A percentile compares a stretch with the other conserved stretches of the same genome.
Conservation (phyloP, 2,888 invertebrate genomes). For the Euzophera pinguis region DNA sequence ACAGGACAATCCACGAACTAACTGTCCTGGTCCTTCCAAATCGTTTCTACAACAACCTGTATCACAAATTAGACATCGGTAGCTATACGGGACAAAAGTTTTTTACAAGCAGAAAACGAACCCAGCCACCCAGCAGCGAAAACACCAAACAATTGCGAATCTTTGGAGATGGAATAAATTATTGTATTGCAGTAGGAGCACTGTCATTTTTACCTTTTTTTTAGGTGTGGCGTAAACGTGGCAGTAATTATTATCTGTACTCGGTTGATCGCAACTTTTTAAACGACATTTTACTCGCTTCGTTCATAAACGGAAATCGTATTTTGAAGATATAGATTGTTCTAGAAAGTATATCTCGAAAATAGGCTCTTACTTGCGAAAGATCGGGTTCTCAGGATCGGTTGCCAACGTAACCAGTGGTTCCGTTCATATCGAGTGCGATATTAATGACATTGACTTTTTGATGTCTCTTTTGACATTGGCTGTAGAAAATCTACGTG, state of each 20-base stretch:
- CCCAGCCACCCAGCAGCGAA: constrained; percentile 28
- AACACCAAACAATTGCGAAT: constrained; percentile 45
- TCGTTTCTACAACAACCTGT: constrained; percentile 24
- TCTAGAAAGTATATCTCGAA: too few species aligned
- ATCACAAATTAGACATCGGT: constrained; percentile 24
- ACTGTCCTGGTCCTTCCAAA: too few species aligned
- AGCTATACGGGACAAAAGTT: constrained; percentile 31
- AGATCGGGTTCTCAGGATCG: too few species aligned
- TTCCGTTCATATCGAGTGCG: too few species aligned
- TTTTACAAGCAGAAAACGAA: constrained; percentile 33
- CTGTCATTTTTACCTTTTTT: constrained; percentile 61
- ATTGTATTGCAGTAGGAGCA: constrained; percentile 50
- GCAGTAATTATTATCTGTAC: constrained; percentile 43
- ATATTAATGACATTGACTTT: too few species aligned
- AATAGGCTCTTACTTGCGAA: too few species aligned
- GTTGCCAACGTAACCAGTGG: too few species aligned
- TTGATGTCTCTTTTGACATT: too few species aligned
- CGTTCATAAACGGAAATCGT: not conserved
- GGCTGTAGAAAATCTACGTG: too few species aligned
- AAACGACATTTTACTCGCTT: constrained; percentile 7
- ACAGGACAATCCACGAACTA: too few species aligned
- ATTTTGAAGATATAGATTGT: too few species aligned
- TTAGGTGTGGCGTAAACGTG: constrained; percentile 39
- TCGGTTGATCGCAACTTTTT: constrained; percentile 4
- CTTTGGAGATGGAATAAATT: constrained; percentile 56